phyloP scores from a whole-genome alignment of 2,797 vertebrate genomes.

The Otolemur crassicaudatus region DNA sequence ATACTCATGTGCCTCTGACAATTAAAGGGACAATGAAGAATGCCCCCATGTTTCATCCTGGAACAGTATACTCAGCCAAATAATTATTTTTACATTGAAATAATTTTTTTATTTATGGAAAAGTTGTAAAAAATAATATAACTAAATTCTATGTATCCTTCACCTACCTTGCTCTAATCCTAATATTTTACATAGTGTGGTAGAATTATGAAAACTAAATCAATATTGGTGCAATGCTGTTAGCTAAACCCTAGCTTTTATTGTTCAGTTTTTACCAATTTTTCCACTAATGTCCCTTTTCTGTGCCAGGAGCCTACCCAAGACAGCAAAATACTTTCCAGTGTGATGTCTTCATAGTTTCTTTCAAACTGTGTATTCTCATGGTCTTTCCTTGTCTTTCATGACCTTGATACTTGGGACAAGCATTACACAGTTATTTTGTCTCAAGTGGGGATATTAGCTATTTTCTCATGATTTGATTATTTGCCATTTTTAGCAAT shows the following conservation, averaged over 20 bases:
- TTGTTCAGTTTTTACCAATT: background rate
- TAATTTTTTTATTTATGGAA: slow-evolving; percentile 9
- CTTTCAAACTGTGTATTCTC: background rate
- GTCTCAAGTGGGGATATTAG: background rate
- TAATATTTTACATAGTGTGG: background rate
- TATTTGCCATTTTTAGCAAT: slow-evolving; percentile 21
- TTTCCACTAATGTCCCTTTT: background rate
- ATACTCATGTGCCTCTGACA: background rate
- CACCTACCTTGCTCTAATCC: background rate
- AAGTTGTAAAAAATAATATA: background rate
- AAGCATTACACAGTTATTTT: background rate
- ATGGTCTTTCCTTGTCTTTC: background rate
- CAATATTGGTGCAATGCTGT: background rate
- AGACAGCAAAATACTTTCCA: background rate
- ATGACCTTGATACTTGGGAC: background rate
- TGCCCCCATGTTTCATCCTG: background rate
- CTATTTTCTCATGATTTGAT: background rate
- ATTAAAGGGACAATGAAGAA: background rate
- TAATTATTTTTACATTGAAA: slow-evolving; percentile 21
- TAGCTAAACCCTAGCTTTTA: background rate
- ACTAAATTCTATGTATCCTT: background rate
- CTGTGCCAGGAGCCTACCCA: background rate
- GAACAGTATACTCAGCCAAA: slow-evolving; percentile 10
- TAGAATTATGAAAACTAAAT: background rate
- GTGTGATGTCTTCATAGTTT: background rate